phyloP scores from a whole-genome alignment of 2,797 vertebrate genomes.

The Helostoma temminkii region DNA sequence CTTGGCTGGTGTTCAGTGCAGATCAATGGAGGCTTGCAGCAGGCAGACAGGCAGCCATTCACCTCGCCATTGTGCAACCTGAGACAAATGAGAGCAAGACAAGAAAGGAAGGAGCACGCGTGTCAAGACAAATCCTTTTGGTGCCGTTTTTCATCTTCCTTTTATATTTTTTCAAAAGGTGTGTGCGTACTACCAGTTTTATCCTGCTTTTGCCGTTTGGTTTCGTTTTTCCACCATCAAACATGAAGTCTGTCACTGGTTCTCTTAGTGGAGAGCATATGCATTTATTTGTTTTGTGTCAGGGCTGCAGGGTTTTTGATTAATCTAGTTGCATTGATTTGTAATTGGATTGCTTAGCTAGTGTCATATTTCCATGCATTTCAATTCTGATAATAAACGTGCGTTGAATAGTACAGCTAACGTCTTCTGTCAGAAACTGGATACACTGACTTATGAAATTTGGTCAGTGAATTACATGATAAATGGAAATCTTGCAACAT shows the following conservation, averaged over 20 bases:
- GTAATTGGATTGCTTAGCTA: slow-evolving; percentile 16
- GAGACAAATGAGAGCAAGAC: not conserved
- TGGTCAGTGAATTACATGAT: too few relatives aligned
- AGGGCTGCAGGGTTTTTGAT: not conserved
- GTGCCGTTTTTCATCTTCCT: slow-evolving; percentile 57
- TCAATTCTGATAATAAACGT: slow-evolving; percentile 22
- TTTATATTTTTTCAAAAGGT: slow-evolving; percentile 58
- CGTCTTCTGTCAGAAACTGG: slow-evolving; percentile 14
- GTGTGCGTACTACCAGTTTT: not conserved
- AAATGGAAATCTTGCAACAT: too few relatives aligned
- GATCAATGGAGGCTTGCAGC: slow-evolving; percentile 62
- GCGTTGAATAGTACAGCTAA: slow-evolving; percentile 3
- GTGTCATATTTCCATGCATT: slow-evolving; percentile 16
- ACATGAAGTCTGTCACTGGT: slow-evolving; percentile 13
- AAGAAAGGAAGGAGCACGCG: slow-evolving; percentile 16
- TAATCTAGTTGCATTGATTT: slow-evolving; percentile 15
- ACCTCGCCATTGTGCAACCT: slow-evolving; percentile 57
- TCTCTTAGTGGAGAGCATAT: slow-evolving; percentile 21
- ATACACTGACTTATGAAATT: too few relatives aligned
- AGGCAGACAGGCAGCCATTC: slow-evolving; percentile 45
- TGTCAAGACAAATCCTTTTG: slow-evolving; percentile 74
- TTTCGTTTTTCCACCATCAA: not conserved
- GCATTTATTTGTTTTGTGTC: slow-evolving; percentile 10
- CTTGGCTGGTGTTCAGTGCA: slow-evolving; percentile 34
- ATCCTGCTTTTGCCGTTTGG: slow-evolving; percentile 7